phyloP scores from a whole-genome alignment of 2,888 invertebrate species.

The Willowsia nigromaculata region DNA sequence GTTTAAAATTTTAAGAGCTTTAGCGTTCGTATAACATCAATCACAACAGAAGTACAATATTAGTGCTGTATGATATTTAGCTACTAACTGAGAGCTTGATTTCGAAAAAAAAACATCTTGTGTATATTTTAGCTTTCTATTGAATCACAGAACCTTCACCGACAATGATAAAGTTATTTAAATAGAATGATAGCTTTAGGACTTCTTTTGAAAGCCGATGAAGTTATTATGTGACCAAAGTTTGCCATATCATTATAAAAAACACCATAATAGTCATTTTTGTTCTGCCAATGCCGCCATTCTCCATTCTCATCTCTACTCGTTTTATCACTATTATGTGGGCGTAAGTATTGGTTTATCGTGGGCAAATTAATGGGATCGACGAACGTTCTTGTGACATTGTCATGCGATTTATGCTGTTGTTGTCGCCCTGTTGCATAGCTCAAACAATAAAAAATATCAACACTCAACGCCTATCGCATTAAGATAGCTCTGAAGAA shows the following conservation, averaged over 20 bases:
- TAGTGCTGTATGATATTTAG: no score
- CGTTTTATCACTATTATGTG: background rate
- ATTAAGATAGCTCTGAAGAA: constrained; percentile 5
- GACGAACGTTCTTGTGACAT: constrained; percentile 8
- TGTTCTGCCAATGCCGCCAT: background rate
- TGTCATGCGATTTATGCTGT: background rate
- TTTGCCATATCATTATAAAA: background rate
- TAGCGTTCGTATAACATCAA: no score
- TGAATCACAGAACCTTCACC: no score
- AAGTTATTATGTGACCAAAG: background rate
- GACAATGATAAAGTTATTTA: no score
- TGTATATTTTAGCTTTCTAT: no score
- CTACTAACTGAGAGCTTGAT: no score
- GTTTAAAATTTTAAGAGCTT: no score
- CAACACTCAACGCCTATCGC: background rate
- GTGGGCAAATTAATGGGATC: constrained; percentile 3
- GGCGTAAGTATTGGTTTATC: background rate
- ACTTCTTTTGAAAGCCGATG: background rate
- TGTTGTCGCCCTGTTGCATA: background rate
- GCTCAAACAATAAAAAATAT: background rate
- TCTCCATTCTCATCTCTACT: background rate
- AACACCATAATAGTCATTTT: background rate
- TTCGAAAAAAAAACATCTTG: no score
- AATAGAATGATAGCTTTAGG: no score
- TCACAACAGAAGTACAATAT: no score